A percentile compares a stretch with the other conserved stretches of the same genome.
phyloP scores from a whole-genome alignment of 2,797 vertebrate genomes.

The Clarias laeviceps region DNA sequence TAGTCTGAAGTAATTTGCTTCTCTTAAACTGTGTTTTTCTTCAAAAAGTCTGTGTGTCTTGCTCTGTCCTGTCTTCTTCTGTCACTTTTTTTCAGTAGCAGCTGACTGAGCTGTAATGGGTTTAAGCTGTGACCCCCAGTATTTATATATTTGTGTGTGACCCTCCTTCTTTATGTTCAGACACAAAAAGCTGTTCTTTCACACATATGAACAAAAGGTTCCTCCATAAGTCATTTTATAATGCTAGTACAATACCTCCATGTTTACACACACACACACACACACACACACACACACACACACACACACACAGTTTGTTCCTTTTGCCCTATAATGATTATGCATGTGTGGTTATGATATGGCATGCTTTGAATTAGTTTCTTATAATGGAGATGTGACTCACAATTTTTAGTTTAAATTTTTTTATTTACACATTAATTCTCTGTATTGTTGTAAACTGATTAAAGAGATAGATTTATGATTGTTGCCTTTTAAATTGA shows the following conservation, averaged over 20 bases:
- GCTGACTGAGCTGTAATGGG: slow-evolving; percentile 48
- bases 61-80: slow-evolving; percentile 18
- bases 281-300: no score
- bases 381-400: not conserved
- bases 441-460: not conserved
- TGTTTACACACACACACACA: slow-evolving; percentile 2
- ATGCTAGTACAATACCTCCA: not conserved
- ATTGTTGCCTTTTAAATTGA: not conserved
- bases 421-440: not conserved
- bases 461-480: not conserved
- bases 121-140: slow-evolving; percentile 49
- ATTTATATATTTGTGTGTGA: slow-evolving; percentile 69
- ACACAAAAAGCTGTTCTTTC: slow-evolving; percentile 49
- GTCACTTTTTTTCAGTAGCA: slow-evolving; percentile 24
- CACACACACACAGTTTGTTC: not conserved
- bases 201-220: slow-evolving; percentile 22
- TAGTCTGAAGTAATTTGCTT: not conserved
- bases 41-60: not conserved
- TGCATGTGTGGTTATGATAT: not conserved
- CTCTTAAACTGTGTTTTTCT: not conserved
- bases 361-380: not conserved
- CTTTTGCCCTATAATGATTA: not conserved
- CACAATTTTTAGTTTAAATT: not conserved
- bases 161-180: slow-evolving; percentile 52
- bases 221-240: not conserved